phyloP scores from a whole-genome alignment of 2,113 vertebrate genomes.

The Pontoporia blainvillei region DNA sequence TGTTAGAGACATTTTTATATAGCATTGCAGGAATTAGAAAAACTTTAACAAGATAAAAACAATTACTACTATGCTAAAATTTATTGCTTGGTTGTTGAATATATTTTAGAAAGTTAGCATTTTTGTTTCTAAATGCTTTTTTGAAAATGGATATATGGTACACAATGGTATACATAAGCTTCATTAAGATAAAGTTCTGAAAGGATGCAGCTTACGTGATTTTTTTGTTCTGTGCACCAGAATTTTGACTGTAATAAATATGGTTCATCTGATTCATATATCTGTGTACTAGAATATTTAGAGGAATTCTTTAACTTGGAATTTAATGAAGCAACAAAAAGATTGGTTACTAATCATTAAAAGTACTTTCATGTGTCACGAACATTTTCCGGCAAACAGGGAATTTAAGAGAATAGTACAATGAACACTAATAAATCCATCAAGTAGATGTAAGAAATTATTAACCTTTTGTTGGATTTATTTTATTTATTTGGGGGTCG shows the following conservation, averaged over 20 bases:
- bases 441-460: not conserved
- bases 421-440: not conserved
- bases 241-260: not conserved
- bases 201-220: not conserved
- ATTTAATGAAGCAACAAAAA: not conserved
- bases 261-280: not conserved
- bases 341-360: not conserved
- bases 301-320: not conserved
- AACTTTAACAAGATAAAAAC: not conserved
- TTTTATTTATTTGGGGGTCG: not conserved
- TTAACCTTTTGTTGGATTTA: not conserved
- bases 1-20: slow-evolving; percentile 20
- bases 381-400: not conserved
- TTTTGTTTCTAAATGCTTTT: slow-evolving; percentile 8
- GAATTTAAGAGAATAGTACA: not conserved
- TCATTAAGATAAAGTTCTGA: not conserved
- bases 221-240: not conserved
- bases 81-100: not conserved
- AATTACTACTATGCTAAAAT: not conserved
- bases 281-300: not conserved
- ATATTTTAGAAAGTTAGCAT: not conserved
- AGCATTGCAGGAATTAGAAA: not conserved
- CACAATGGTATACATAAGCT: not conserved
- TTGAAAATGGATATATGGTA: not conserved
- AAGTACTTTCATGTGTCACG: not conserved